Evolutionary conservation across 2,797 vertebrate genomes (phyloP).

Genomic region (Phaenicophaeus curvirostris): DNA sequence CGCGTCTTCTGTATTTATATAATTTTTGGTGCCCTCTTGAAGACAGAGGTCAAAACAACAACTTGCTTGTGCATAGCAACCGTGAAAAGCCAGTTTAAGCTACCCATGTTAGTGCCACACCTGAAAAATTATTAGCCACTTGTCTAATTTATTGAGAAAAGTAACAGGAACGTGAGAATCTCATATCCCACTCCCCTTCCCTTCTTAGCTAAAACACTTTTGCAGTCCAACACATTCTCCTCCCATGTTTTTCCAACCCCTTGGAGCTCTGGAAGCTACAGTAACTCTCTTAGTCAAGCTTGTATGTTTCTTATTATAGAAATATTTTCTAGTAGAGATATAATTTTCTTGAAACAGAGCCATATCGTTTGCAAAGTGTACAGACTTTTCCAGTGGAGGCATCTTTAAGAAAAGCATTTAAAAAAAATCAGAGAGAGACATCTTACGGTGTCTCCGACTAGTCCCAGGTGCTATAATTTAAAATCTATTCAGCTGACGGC

Average conservation of each 20-base stretch:
- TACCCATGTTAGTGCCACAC: neutral
- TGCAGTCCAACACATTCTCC: neutral
- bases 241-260: fast-evolving
- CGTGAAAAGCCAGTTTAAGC: neutral
- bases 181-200: neutral
- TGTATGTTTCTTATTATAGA: neutral
- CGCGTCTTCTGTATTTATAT: neutral
- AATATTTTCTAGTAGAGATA: neutral
- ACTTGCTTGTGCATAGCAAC: neutral
- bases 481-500: neutral
- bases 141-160: neutral
- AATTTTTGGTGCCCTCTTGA: neutral
- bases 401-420: neutral
- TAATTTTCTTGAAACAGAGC: neutral
- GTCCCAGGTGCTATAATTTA: neutral
- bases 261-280: neutral
- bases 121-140: neutral
- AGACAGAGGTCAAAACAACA: neutral
- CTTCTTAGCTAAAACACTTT: neutral
- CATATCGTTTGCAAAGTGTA: neutral
- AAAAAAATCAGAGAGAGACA: neutral
- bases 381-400: neutral
- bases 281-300: neutral
- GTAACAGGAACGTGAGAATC: neutral
- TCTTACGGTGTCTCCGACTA: neutral